Conservation (phyloP, 2,113 vertebrate species). For the Polypterus senegalus region DNA sequence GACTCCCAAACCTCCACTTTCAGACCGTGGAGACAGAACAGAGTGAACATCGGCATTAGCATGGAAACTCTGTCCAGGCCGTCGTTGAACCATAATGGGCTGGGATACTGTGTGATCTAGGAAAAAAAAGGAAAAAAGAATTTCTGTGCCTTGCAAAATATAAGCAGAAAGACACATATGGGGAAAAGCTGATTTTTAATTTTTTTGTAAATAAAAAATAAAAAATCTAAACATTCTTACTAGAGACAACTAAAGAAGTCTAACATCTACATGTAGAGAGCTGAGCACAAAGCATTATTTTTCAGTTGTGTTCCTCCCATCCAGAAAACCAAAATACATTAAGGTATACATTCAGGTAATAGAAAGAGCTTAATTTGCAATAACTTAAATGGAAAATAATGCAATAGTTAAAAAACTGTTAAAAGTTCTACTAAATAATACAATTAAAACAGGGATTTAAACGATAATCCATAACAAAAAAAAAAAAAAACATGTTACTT, state of each 20-base stretch:
- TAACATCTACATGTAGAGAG: too few species aligned
- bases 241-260: neutral
- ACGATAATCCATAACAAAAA: conserved; percentile 8
- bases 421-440: too few species aligned
- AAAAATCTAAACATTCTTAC: neutral
- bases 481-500: conserved; percentile 2
- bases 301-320: too few species aligned
- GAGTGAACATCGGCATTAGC: conserved; percentile 91
- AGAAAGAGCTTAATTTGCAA: too few species aligned
- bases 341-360: too few species aligned
- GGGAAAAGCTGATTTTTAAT: too few species aligned
- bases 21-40: conserved; percentile 90
- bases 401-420: too few species aligned
- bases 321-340: too few species aligned
- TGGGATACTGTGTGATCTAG: conserved; percentile 96
- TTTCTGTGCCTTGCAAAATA: too few species aligned
- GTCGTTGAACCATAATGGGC: conserved; percentile 97
- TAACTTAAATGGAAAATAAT: too few species aligned
- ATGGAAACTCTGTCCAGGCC: conserved; percentile 94
- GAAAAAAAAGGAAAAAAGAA: conserved; percentile 16
- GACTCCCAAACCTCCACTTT: conserved; percentile 91
- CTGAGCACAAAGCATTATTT: too few species aligned
- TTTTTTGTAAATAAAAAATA: conserved; percentile 1
- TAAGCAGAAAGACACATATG: too few species aligned
- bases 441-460: neutral